A percentile compares a stretch with the other conserved stretches of the same genome.
phyloP scores from a whole-genome alignment of 2,888 invertebrate genomes.

The Cynaeus angustus region DNA sequence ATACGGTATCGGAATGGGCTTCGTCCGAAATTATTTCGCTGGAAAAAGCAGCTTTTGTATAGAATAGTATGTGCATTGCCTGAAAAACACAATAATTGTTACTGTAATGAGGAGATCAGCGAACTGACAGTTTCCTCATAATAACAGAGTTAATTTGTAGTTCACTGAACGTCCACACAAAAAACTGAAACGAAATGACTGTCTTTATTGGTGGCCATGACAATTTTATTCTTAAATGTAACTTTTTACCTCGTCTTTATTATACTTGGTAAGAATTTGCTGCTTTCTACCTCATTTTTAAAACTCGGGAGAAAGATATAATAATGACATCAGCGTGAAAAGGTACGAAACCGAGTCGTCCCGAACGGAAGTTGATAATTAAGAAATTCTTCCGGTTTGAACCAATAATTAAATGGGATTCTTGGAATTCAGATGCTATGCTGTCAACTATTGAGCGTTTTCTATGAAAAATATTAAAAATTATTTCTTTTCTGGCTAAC shows the following conservation, averaged over 20 bases:
- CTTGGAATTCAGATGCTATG: slow-evolving; percentile 52
- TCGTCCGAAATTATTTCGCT: slow-evolving; percentile 25
- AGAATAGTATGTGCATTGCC: not conserved
- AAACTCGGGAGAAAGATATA: slow-evolving; percentile 30
- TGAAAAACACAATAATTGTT: not conserved
- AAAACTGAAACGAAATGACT: not conserved
- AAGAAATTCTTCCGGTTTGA: slow-evolving; percentile 63
- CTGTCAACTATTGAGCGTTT: slow-evolving; percentile 50
- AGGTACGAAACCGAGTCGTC: slow-evolving; percentile 49
- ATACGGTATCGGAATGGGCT: slow-evolving; percentile 22
- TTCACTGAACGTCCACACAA: not conserved
- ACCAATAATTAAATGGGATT: slow-evolving; percentile 59
- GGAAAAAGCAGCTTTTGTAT: slow-evolving; percentile 11
- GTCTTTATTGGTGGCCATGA: no score
- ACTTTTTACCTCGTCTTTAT: not conserved
- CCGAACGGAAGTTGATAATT: slow-evolving; percentile 60
- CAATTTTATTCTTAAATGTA: no score
- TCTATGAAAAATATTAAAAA: slow-evolving; percentile 9
- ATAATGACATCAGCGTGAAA: slow-evolving; percentile 48
- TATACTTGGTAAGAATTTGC: no score
- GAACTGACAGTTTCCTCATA: not conserved
- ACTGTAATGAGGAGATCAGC: not conserved
- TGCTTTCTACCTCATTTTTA: not conserved
- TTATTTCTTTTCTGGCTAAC: no score
- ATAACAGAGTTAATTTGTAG: slow-evolving; percentile 3